These are phyloP conservation scores for Bombus haemorrhoidalis DNA, from an alignment of 1,140 invertebrate genomes.

Conservation along the genomic window DNA sequence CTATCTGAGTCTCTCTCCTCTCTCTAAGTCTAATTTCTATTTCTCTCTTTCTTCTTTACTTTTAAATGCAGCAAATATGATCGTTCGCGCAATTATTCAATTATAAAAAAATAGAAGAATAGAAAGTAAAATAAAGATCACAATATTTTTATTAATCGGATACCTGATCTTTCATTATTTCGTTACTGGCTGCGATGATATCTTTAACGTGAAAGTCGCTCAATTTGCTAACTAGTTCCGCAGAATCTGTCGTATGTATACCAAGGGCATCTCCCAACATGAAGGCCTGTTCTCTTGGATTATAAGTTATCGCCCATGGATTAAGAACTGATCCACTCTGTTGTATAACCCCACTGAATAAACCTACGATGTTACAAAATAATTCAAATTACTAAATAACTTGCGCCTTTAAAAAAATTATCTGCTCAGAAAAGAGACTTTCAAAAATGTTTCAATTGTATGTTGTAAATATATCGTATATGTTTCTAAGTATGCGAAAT, in stretches of 20 bases:
- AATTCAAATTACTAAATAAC: background rate
- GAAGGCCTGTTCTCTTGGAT: slow-evolving; percentile 85
- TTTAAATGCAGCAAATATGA: background rate
- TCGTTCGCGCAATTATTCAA: background rate
- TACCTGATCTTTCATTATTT: slow-evolving; percentile 68
- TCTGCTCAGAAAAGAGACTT: background rate
- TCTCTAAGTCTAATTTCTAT: too few relatives aligned
- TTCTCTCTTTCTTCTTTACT: background rate
- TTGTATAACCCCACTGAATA: slow-evolving; percentile 88
- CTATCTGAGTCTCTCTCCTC: background rate
- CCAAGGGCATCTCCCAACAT: slow-evolving; percentile 84
- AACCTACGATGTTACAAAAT: slow-evolving; percentile 78
- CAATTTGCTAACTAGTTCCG: slow-evolving; percentile 85
- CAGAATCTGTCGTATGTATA: slow-evolving; percentile 83
- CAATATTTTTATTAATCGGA: background rate
- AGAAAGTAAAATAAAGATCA: background rate
- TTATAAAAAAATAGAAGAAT: background rate
- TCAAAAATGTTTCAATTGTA: background rate
- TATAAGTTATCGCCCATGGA: slow-evolving; percentile 87
- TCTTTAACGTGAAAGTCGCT: slow-evolving; percentile 83
- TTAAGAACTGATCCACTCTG: slow-evolving; percentile 90
- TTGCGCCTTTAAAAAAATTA: background rate
- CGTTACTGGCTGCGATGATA: slow-evolving; percentile 82
- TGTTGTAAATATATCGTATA: background rate
- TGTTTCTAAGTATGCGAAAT: background rate